Conservation (phyloP, 2,797 vertebrate species). For the Chromobotia macracanthus region DNA sequence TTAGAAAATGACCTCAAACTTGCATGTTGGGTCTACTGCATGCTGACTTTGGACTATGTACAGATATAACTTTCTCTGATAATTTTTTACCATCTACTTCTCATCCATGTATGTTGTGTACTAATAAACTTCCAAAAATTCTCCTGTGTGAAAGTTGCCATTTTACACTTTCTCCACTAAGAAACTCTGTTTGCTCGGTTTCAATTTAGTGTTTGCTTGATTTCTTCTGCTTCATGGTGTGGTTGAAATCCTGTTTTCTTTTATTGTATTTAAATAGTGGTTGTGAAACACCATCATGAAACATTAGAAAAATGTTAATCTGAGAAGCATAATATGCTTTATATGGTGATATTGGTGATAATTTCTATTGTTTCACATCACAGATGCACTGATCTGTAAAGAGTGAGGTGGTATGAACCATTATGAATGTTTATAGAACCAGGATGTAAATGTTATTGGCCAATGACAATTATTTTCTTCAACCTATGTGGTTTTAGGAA, state of each 20-base stretch:
- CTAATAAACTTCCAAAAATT: conserved; percentile 20
- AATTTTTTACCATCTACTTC: conserved; percentile 21
- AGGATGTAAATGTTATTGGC: background rate
- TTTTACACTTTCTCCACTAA: conserved; percentile 4
- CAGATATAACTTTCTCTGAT: background rate
- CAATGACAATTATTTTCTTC: background rate
- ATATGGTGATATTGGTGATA: background rate
- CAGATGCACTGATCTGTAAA: conserved; percentile 17
- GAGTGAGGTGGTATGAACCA: conserved; percentile 15
- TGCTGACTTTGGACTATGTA: conserved; percentile 43
- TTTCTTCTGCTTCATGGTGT: conserved; percentile 56
- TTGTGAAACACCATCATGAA: background rate
- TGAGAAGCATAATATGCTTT: conserved; percentile 3
- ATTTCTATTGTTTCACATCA: conserved; percentile 11
- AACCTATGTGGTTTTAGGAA: conserved; percentile 6
- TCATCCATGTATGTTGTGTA: conserved; percentile 16
- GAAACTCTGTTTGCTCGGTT: conserved; percentile 15
- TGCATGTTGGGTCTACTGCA: conserved; percentile 53
- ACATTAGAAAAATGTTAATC: background rate
- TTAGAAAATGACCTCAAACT: conserved; percentile 22
- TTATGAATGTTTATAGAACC: background rate
- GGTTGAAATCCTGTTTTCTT: conserved; percentile 13
- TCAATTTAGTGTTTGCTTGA: conserved; percentile 34
- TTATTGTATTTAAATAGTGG: too few relatives aligned
- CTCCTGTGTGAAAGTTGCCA: conserved; percentile 9